These are phyloP conservation scores for Rhyzopertha dominica DNA, from an alignment of 1,140 invertebrate species.

Conservation along the genomic window DNA sequence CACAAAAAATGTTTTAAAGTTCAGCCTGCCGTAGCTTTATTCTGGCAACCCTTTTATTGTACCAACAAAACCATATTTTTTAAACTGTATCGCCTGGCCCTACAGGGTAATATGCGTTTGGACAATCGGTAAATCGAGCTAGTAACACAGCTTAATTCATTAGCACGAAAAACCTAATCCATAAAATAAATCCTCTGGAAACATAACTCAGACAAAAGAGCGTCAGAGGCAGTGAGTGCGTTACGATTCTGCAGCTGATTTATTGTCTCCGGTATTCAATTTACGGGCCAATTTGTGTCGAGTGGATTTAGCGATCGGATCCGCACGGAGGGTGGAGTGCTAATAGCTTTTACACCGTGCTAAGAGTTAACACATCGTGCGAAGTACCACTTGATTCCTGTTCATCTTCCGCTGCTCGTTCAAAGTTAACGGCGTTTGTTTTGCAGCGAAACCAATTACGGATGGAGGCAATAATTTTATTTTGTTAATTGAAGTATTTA, in stretches of 20 bases:
- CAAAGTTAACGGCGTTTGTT: slow-evolving; percentile 2
- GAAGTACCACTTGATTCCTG: slow-evolving; percentile 40
- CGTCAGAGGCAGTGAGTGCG: slow-evolving; percentile 31
- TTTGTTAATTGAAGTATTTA: too few species aligned
- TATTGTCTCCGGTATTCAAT: slow-evolving; percentile 42
- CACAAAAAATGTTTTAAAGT: too few species aligned
- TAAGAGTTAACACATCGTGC: slow-evolving; percentile 42
- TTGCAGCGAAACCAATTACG: too few species aligned
- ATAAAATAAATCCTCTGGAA: slow-evolving; percentile 40
- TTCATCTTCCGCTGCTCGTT: slow-evolving; percentile 31
- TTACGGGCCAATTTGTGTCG: slow-evolving; percentile 44
- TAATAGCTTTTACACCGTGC: slow-evolving; percentile 33
- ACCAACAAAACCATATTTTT: too few species aligned
- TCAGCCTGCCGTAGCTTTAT: too few species aligned
- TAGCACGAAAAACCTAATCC: slow-evolving; percentile 40
- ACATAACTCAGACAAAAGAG: slow-evolving; percentile 37
- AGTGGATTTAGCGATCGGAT: slow-evolving; percentile 40
- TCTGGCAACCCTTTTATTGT: too few species aligned
- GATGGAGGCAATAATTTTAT: too few species aligned
- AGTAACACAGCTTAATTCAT: slow-evolving; percentile 31
- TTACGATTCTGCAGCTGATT: slow-evolving; percentile 36
- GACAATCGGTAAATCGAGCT: not conserved
- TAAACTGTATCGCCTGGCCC: too few species aligned
- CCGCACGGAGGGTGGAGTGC: slow-evolving; percentile 16
- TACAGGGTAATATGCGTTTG: too few species aligned